Percentiles rank a stretch among this genome's conserved stretches.
Conservation (phyloP, 1,140 invertebrate species). For the Oedothorax gibbosus region DNA sequence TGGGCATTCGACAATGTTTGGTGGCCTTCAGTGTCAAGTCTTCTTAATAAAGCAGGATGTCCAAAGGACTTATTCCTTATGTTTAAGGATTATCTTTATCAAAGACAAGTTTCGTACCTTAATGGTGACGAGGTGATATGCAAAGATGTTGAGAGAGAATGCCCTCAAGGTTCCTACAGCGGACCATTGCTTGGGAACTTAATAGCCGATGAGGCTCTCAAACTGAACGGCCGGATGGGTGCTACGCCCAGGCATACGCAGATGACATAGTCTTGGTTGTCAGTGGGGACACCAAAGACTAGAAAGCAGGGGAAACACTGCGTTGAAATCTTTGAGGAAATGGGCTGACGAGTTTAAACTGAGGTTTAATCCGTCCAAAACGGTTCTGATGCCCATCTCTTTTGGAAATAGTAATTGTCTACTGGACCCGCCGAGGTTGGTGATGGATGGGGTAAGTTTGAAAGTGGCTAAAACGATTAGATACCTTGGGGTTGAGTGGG, state of each 20-base stretch:
- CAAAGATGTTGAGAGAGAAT: not conserved
- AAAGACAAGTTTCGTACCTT: not conserved
- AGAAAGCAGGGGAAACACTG: not conserved
- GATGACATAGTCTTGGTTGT: not conserved
- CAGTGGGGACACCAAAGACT: too few species aligned
- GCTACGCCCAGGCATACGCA: not conserved
- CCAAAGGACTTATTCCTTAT: not conserved
- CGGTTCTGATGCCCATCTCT: not conserved
- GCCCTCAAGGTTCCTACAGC: not conserved
- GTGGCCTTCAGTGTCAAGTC: not conserved
- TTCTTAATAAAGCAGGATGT: not conserved
- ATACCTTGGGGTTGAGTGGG: not conserved
- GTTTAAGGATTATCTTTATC: not conserved
- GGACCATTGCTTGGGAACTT: not conserved
- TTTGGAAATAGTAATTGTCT: not conserved
- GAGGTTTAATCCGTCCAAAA: not conserved
- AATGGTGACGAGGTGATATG: fast-evolving
- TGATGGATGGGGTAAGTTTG: not conserved
- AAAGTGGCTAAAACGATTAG: not conserved
- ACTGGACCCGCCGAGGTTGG: not conserved
- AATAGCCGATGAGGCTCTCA: not conserved
- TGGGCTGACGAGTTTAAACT: not conserved
- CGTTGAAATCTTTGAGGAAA: too few species aligned
- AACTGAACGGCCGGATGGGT: not conserved
- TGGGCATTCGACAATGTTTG: not conserved